Conservation (phyloP, 2,888 invertebrate genomes). For the Psylliodes chrysocephalus region DNA sequence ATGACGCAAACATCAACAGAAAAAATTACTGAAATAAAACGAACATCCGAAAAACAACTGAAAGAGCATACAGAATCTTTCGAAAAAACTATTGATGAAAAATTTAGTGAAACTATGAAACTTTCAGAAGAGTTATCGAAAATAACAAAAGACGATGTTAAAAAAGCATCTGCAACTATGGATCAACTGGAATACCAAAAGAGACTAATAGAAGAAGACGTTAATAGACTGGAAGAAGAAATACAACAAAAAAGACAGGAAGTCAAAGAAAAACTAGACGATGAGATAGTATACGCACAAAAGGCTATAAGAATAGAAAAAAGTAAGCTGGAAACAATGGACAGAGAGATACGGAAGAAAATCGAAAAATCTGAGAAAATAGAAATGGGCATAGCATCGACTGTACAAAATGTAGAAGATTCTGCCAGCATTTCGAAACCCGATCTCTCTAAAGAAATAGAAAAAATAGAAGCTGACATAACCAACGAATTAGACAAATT, state of each 20-base stretch:
- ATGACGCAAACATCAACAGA: slow-evolving; percentile 8
- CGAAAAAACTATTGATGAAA: slow-evolving; percentile 53
- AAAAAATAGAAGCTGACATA: slow-evolving; percentile 16
- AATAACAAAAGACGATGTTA: slow-evolving; percentile 35
- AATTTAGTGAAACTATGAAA: slow-evolving; percentile 46
- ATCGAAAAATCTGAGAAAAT: slow-evolving; percentile 14
- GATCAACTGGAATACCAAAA: slow-evolving; percentile 37
- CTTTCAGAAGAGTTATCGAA: slow-evolving; percentile 44
- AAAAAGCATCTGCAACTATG: slow-evolving; percentile 16
- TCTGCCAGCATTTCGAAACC: slow-evolving; percentile 20
- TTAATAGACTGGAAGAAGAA: slow-evolving; percentile 33
- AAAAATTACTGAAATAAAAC: slow-evolving; percentile 37
- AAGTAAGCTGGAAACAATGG: slow-evolving; percentile 20
- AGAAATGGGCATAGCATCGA: slow-evolving; percentile 32
- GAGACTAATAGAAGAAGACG: slow-evolving; percentile 30
- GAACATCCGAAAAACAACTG: slow-evolving; percentile 30
- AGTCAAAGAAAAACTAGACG: slow-evolving; percentile 29
- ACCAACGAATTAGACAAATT: slow-evolving; percentile 1
- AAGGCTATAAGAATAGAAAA: slow-evolving; percentile 30
- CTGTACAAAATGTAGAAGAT: slow-evolving; percentile 42
- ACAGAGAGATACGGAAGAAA: slow-evolving; percentile 15
- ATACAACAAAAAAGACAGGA: slow-evolving; percentile 41
- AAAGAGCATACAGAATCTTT: slow-evolving; percentile 38
- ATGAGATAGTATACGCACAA: slow-evolving; percentile 27
- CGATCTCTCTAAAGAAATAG: slow-evolving; percentile 11